A percentile compares a stretch with the other conserved stretches of the same genome.
These are phyloP conservation scores for Eulemur macaco DNA, from an alignment of 2,113 vertebrate species.

Conservation along the genomic window DNA sequence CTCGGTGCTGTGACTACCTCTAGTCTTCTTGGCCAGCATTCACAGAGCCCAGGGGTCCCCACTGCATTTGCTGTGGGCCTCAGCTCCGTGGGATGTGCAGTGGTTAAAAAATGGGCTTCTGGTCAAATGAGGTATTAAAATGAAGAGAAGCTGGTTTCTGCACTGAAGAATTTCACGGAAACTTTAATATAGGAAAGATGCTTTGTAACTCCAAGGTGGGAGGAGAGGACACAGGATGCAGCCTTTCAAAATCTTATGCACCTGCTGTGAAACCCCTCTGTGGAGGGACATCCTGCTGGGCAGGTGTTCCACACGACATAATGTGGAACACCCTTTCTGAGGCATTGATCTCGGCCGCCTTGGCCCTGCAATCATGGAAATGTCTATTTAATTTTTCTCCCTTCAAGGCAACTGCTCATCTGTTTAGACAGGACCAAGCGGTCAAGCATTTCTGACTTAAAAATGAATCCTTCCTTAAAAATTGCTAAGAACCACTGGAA, in stretches of 20 bases:
- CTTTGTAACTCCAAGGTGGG: neutral
- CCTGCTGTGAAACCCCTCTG: neutral
- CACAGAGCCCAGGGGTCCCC: neutral
- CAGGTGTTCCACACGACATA: neutral
- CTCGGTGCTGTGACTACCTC: neutral
- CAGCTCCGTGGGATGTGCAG: neutral
- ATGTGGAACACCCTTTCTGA: neutral
- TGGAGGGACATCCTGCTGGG: neutral
- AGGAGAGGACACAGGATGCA: neutral
- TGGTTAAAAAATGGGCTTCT: neutral
- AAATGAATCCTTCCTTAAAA: neutral
- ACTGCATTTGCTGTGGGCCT: neutral
- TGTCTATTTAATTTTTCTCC: neutral
- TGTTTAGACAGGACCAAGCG: neutral
- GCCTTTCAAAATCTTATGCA: neutral
- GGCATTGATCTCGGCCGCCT: neutral
- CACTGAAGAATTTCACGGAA: neutral
- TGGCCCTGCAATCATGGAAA: neutral
- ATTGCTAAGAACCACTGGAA: neutral
- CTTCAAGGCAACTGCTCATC: neutral
- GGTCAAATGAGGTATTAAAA: neutral
- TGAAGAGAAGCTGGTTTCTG: neutral
- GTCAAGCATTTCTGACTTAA: constrained; percentile 1
- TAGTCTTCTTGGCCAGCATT: neutral
- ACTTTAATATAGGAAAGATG: neutral